Base-by-base conservation (phyloP, 2,797 vertebrate genomes). In the Tinamus major region DNA sequence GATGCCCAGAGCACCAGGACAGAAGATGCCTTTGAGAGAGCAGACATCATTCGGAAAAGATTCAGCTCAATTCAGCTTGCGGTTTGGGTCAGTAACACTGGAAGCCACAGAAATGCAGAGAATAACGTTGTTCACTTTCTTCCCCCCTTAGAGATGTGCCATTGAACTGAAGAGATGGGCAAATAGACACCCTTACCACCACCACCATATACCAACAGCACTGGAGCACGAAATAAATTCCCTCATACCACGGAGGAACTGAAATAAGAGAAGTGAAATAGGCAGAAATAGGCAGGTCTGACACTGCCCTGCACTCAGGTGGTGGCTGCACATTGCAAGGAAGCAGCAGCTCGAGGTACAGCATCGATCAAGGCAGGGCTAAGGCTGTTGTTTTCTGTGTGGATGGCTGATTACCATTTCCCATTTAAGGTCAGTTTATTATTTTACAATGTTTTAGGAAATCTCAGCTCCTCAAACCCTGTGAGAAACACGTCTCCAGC, bases 401-500 rank as follows among this genome's bases (percentile, higher is more conserved):
- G 1, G 0, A 1, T 19, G 74, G 48, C 16, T 37, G 24, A 6
- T 0, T 42, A 23, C 59, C 24, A 29, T 44, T 74, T 68, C 31
- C 12, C 10, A 7, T 63, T 27, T 29, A 23, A 53, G 29, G 13
- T 31, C 29, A 9, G 1, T 41, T 48, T 64, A 53, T 53, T 41
- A 7, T 72, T 53, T 78, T 16, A 10, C 9, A 26, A 12, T 16
- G 1, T 16, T 72, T 79, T 39, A 7, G 6, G 26, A 19, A 53
- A 48, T 42, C 42, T 81, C 29, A 39, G 8, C 48, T 78, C 24
- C 29, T 77, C 15, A 9, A 12, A 23, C 23, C 63, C 53, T 37
- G 26, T 17, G 62, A 19, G 12, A 51, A 37, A 46, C 1, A 9
- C 0, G 0, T 8, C 12, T 58, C 37, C 33, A n/a, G 14, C 8